A percentile compares a stretch with the other conserved stretches of the same genome.
Evolutionary conservation across 2,888 invertebrate genomes (phyloP).

Genomic region (Drosophila paramelanica): DNA sequence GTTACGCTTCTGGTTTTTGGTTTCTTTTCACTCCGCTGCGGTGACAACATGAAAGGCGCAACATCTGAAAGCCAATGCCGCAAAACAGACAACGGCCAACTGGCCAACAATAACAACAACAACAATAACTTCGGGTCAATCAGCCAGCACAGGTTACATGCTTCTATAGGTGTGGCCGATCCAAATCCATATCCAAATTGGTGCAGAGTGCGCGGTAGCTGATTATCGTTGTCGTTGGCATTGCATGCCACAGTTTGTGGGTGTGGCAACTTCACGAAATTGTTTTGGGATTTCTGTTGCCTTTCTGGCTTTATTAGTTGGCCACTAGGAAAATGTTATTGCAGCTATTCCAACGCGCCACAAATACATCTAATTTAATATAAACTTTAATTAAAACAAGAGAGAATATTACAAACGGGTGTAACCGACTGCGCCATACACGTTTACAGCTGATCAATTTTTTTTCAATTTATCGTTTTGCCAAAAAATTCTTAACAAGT

Average conservation of each 20-base stretch:
- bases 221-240: not conserved
- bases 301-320: too few species aligned
- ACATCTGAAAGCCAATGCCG: constrained; percentile 70
- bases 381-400: too few species aligned
- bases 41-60: constrained; percentile 73
- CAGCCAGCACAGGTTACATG: constrained; percentile 45
- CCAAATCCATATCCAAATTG: constrained; percentile 14
- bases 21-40: constrained; percentile 71
- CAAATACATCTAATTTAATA: too few species aligned
- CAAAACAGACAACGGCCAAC: constrained; percentile 32
- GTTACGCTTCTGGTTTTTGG: constrained; percentile 84
- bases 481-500: too few species aligned
- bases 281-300: not conserved
- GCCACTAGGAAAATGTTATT: too few species aligned
- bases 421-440: too few species aligned
- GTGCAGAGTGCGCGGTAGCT: not conserved
- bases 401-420: too few species aligned
- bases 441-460: too few species aligned
- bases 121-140: constrained; percentile 61
- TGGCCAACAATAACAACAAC: constrained; percentile 4
- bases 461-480: too few species aligned
- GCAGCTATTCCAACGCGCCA: too few species aligned
- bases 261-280: not conserved
- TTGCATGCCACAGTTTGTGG: not conserved
- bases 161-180: constrained; percentile 31